These are phyloP conservation scores for Acyrthosiphon pisum DNA, from an alignment of 1,140 invertebrate genomes.

Conservation along the genomic window DNA sequence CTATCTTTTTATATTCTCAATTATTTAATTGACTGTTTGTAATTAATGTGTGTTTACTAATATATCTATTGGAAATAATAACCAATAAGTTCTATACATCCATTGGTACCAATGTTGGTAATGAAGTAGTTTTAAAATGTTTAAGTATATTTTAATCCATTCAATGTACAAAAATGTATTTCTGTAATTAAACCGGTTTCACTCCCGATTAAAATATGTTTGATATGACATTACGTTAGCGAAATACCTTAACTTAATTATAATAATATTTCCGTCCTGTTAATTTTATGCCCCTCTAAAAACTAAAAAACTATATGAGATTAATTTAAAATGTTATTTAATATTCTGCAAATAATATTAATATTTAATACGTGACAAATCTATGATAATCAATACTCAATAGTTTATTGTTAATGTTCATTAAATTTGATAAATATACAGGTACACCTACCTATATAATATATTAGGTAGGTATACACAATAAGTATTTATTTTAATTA, in stretches of 20 bases:
- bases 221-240: background rate
- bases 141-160: background rate
- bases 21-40: background rate
- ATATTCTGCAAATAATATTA: background rate
- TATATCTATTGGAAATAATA: background rate
- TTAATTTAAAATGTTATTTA: background rate
- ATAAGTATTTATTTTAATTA: background rate
- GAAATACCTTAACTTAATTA: background rate
- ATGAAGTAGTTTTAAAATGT: background rate
- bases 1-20: background rate
- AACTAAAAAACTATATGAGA: background rate
- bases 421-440: background rate
- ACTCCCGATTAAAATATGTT: background rate
- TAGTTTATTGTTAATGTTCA: background rate
- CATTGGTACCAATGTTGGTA: background rate
- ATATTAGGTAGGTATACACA: background rate
- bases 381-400: background rate
- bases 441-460: too few species aligned
- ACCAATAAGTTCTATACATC: background rate
- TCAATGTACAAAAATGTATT: background rate
- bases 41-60: background rate
- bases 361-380: background rate
- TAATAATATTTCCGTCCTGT: background rate
- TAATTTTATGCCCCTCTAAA: background rate
- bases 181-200: constrained; percentile 33